phyloP scores from a whole-genome alignment of 1,140 invertebrate species.

The Drosophila chauvacae region DNA sequence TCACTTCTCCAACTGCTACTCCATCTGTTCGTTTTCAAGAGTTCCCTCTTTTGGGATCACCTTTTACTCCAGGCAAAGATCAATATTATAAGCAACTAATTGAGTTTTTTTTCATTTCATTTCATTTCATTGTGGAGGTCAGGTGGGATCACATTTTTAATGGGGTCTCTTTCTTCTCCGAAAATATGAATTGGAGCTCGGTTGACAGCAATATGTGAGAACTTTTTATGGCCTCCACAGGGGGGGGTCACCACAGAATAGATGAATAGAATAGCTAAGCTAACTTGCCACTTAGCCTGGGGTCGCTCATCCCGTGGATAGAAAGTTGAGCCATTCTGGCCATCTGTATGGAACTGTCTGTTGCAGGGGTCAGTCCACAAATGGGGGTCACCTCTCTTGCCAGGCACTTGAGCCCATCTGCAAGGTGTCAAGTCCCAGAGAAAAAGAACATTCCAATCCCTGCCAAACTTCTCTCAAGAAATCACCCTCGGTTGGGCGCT shows the following conservation, averaged over 20 bases:
- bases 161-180: slow-evolving; percentile 4
- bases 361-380: slow-evolving; percentile 22
- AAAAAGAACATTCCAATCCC: slow-evolving; percentile 31
- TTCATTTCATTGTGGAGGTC: slow-evolving; percentile 17
- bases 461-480: slow-evolving; percentile 10
- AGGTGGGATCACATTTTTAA: slow-evolving; percentile 31
- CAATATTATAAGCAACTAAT: slow-evolving; percentile 38
- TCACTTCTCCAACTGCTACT: slow-evolving; percentile 3
- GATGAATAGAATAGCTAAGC: slow-evolving; percentile 16
- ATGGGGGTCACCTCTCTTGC: slow-evolving; percentile 26
- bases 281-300: slow-evolving; percentile 28
- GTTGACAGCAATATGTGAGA: slow-evolving; percentile 26
- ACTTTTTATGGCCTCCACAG: slow-evolving; percentile 35
- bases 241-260: slow-evolving; percentile 16
- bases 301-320: slow-evolving; percentile 14
- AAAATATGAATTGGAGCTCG: slow-evolving; percentile 13
- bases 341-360: slow-evolving; percentile 15
- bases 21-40: slow-evolving; percentile 1
- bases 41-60: neutral
- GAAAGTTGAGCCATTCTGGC: slow-evolving; percentile 35
- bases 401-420: slow-evolving; percentile 16
- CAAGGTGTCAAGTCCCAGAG: slow-evolving; percentile 17
- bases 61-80: neutral
- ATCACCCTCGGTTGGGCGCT: slow-evolving; percentile 12
- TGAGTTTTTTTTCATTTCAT: slow-evolving; percentile 6